Evolutionary conservation across 2,113 vertebrate genomes (phyloP).

Genomic region (Tragelaphus imberbis): DNA sequence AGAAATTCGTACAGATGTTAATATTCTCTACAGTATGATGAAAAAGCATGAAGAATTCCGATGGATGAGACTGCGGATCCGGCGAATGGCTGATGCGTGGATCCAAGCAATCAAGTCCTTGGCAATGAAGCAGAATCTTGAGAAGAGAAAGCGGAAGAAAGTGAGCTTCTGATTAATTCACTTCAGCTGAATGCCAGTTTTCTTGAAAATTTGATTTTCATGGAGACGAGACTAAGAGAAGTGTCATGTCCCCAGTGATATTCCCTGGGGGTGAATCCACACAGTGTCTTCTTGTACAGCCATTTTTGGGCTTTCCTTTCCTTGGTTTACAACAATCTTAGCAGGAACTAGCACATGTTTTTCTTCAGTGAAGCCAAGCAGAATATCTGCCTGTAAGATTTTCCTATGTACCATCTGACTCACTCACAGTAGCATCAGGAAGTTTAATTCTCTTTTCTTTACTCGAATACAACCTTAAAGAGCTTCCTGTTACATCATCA

Average conservation of each 20-base stretch:
- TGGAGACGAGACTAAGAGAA: slow-evolving; percentile 37
- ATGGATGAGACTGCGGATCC: slow-evolving; percentile 98
- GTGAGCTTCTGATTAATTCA: slow-evolving; percentile 74
- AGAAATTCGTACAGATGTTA: slow-evolving; percentile 92
- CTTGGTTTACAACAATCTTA: neutral
- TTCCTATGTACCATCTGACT: neutral
- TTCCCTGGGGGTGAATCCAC: neutral
- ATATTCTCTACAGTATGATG: slow-evolving; percentile 94
- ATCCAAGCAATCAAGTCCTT: slow-evolving; percentile 92
- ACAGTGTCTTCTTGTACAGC: neutral
- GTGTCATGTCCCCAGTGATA: neutral
- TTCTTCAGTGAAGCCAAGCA: neutral
- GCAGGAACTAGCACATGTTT: neutral
- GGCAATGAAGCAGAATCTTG: slow-evolving; percentile 92
- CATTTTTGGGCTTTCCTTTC: neutral
- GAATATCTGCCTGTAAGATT: neutral
- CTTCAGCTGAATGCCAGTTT: slow-evolving; percentile 24
- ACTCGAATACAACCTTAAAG: neutral
- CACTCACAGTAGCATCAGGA: neutral
- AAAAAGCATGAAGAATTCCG: slow-evolving; percentile 95
- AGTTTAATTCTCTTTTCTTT: neutral
- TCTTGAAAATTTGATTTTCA: slow-evolving; percentile 36
- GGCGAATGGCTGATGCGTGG: slow-evolving; percentile 96
- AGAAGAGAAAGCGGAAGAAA: slow-evolving; percentile 92
- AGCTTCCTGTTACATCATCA: neutral